Evolutionary conservation across 2,888 invertebrate species (phyloP), one percentile per base, ranked within the genome.

Genomic region (Nomada goodeniana): DNA sequence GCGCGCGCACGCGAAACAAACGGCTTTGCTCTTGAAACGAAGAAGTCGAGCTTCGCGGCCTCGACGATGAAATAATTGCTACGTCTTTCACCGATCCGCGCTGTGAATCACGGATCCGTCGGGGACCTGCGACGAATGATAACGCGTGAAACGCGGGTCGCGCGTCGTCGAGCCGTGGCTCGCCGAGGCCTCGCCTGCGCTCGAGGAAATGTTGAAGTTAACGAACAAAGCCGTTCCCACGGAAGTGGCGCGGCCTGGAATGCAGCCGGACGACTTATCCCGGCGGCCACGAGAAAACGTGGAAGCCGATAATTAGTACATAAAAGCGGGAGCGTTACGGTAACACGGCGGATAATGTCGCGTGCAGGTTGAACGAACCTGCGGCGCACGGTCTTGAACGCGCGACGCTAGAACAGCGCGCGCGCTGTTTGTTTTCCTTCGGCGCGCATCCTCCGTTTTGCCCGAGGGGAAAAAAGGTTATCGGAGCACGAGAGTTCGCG

Each of bases 201-300:
- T 11, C 68, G 72, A 52, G 83, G 75, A 80, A 83, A 84, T 81
- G 85, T 85, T 84, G 78, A 85, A 84, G 81, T 79, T 79, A 84
- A 79, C 67, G 85, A 84, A 85, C 81, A 85, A 85, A 85, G 81
- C 78, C 84, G 81, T 85, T 85, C 85, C 85, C 85, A 85, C 85
- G 85, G 85, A 85, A 85, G 85, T 59, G 64, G 81, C 53, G 64
- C 67, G 73, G 79, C 29, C 64, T 65, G 84, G 85, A 84, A 85
- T 85, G 85, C 70, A 65, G 75, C 53, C 81, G 78, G 64, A 68
- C 81, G 76, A 84, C 81, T 85, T 73, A 78, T 67, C 47, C 70
- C 73, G 55, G 29, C 83, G 74, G 42, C 73, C 63, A 74, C 74
- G 84, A 81, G 81, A 76, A 73, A 85, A 84, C 81, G 65, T 70